Evolutionary conservation across 2,888 invertebrate species (phyloP).

Genomic region (Orchestes rusci): DNA sequence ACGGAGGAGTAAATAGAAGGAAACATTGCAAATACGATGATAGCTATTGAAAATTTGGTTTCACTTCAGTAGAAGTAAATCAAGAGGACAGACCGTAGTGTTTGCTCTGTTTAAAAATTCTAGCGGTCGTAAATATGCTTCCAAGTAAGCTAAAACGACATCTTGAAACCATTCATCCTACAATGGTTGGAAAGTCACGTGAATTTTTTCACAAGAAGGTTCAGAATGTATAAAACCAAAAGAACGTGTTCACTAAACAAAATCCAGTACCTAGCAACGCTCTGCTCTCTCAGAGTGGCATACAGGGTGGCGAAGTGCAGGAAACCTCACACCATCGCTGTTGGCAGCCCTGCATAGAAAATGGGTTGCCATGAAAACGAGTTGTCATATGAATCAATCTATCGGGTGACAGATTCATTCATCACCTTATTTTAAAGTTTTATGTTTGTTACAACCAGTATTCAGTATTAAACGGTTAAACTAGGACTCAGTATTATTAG

Average conservation of each 20-base stretch:
- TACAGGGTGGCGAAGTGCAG: slow-evolving; percentile 24
- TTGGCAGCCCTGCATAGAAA: too few species aligned
- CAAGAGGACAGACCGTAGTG: slow-evolving; percentile 6
- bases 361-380: too few species aligned
- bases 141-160: slow-evolving; percentile 5
- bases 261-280: slow-evolving; percentile 14
- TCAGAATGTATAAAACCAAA: slow-evolving; percentile 7
- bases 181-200: slow-evolving; percentile 4
- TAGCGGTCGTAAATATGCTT: slow-evolving; percentile 5
- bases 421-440: too few species aligned
- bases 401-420: too few species aligned
- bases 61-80: slow-evolving; percentile 9
- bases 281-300: slow-evolving; percentile 22
- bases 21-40: too few species aligned
- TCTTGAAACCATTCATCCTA: slow-evolving; percentile 9
- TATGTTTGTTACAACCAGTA: too few species aligned
- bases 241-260: slow-evolving; percentile 14
- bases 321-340: slow-evolving; percentile 28
- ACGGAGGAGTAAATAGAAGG: too few species aligned
- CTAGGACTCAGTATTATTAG: too few species aligned
- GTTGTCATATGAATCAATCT: too few species aligned
- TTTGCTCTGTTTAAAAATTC: slow-evolving; percentile 1
- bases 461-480: too few species aligned
- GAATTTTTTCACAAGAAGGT: slow-evolving; percentile 6
- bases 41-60: slow-evolving; percentile 8